Evolutionary conservation across 2,888 invertebrate genomes (phyloP).

Genomic region (Cosmorhoe ocellata): DNA sequence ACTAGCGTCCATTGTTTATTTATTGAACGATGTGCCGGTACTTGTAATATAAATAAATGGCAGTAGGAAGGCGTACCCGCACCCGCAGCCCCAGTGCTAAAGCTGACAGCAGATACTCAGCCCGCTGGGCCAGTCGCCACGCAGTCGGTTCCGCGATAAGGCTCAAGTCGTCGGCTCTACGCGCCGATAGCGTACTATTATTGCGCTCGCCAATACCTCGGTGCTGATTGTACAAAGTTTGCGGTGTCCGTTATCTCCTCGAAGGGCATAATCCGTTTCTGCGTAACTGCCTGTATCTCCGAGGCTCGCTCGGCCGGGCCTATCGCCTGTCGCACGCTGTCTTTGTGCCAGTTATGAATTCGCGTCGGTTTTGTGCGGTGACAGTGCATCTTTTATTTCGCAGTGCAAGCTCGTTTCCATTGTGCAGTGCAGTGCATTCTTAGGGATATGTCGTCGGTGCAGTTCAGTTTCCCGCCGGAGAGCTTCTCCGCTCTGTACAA

Average conservation of each 20-base stretch:
- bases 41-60: slow-evolving; percentile 50
- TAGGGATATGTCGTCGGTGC: slow-evolving; percentile 57
- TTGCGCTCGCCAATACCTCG: slow-evolving; percentile 46
- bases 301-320: slow-evolving; percentile 1
- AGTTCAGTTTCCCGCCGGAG: slow-evolving; percentile 73
- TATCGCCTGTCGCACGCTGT: slow-evolving; percentile 6
- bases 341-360: slow-evolving; percentile 40
- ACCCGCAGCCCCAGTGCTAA: slow-evolving; percentile 53
- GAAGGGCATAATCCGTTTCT: slow-evolving; percentile 63
- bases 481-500: slow-evolving; percentile 71
- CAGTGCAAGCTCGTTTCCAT: slow-evolving; percentile 36
- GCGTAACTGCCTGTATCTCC: slow-evolving; percentile 40
- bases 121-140: slow-evolving; percentile 51
- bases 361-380: slow-evolving; percentile 41
- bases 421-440: slow-evolving; percentile 50
- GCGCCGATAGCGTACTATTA: slow-evolving; percentile 54
- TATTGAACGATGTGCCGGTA: slow-evolving; percentile 63
- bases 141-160: slow-evolving; percentile 64
- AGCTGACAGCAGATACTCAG: slow-evolving; percentile 46
- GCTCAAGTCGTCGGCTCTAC: slow-evolving; percentile 33
- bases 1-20: slow-evolving; percentile 59
- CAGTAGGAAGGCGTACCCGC: slow-evolving; percentile 51
- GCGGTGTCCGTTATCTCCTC: slow-evolving; percentile 66
- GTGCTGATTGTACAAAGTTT: slow-evolving; percentile 57
- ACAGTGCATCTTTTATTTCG: slow-evolving; percentile 56